Conservation (phyloP, 1,140 invertebrate species). For the Drosophila fuyamai region DNA sequence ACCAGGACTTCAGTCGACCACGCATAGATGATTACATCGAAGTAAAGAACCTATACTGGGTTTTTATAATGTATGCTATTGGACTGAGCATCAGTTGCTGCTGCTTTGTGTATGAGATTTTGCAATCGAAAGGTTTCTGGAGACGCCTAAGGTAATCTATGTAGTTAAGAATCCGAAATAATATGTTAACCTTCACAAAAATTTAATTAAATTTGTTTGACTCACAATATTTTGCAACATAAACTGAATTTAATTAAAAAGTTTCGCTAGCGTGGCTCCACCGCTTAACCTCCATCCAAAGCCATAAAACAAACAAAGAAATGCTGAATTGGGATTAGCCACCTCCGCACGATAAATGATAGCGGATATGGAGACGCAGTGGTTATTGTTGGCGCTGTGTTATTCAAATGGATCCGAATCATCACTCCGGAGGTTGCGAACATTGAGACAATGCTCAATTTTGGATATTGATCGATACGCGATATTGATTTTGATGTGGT, state of each 20-base stretch:
- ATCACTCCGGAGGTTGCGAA: conserved; percentile 43
- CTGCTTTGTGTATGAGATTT: conserved; percentile 17
- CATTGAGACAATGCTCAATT: conserved; percentile 45
- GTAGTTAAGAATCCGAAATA: too few species aligned
- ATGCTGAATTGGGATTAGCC: conserved; percentile 57
- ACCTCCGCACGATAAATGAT: conserved; percentile 62
- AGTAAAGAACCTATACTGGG: conserved; percentile 34
- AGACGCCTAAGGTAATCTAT: too few species aligned
- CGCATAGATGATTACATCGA: neutral
- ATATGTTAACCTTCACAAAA: too few species aligned
- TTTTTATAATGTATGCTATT: conserved; percentile 30
- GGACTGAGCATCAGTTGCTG: conserved; percentile 6
- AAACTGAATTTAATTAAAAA: conserved; percentile 18
- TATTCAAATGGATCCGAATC: conserved; percentile 45
- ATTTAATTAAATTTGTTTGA: too few species aligned
- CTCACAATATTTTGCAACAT: conserved; percentile 8
- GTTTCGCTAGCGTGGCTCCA: conserved; percentile 22
- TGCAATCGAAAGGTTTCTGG: too few species aligned
- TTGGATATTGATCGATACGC: conserved; percentile 57
- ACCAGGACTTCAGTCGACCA: conserved; percentile 32
- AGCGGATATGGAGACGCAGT: conserved; percentile 52
- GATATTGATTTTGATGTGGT: conserved; percentile 75
- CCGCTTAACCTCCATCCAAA: conserved; percentile 37
- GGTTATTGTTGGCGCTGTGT: conserved; percentile 35
- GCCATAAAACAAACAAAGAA: conserved; percentile 39